Conservation (phyloP, 2,888 invertebrate species). For the Ectemnius cavifrons region DNA sequence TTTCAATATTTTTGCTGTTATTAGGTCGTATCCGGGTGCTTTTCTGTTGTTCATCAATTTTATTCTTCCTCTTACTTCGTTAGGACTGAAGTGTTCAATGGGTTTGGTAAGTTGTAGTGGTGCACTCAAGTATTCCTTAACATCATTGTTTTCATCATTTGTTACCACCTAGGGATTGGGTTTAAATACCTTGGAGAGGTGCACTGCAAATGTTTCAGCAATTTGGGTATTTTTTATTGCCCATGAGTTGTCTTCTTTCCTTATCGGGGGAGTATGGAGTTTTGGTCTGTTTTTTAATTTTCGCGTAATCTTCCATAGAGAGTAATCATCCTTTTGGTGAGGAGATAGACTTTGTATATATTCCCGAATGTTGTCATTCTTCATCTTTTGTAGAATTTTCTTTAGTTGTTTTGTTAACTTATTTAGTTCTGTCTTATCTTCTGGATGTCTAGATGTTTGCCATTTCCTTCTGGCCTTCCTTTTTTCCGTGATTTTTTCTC, state of each 20-base stretch:
- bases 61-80: background rate
- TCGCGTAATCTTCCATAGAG: conserved; percentile 2
- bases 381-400: background rate
- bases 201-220: background rate
- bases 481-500: background rate
- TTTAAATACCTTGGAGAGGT: conserved; percentile 1
- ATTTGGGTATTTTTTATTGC: background rate
- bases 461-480: background rate
- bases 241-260: background rate
- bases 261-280: background rate
- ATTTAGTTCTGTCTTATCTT: background rate
- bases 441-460: background rate
- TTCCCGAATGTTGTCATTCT: background rate
- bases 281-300: conserved; percentile 10
- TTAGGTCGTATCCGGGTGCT: background rate
- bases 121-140: background rate
- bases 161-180: background rate
- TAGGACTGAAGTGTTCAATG: background rate
- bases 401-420: background rate
- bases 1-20: background rate
- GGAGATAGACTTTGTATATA: background rate
- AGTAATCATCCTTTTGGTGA: background rate
- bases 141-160: background rate
- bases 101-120: background rate
- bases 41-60: background rate